Evolutionary conservation across 2,113 vertebrate genomes (phyloP).

Genomic region (Upupa epops): DNA sequence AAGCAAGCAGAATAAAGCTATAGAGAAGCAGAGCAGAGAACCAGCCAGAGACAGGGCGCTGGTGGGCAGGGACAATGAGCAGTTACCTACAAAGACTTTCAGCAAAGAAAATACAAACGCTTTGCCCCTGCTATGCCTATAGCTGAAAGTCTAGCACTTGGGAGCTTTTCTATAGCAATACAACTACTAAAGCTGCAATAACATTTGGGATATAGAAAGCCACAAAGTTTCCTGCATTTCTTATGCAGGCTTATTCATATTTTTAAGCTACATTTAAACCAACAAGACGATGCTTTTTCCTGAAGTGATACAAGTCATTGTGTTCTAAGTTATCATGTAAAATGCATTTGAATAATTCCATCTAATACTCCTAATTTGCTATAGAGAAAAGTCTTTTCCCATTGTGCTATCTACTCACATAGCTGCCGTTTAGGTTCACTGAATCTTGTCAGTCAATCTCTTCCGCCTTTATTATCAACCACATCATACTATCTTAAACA

Average conservation of each 20-base stretch:
- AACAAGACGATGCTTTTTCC: background rate
- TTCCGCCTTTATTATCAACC: background rate
- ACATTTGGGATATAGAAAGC: background rate
- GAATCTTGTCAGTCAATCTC: background rate
- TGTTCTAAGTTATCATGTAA: background rate
- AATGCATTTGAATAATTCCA: background rate
- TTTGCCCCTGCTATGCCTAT: background rate
- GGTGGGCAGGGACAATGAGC: background rate
- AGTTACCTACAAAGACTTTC: background rate
- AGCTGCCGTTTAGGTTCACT: background rate
- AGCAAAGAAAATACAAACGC: background rate
- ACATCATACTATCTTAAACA: background rate
- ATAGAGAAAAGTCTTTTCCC: background rate
- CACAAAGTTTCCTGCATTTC: background rate
- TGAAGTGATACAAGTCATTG: background rate
- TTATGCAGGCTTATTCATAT: background rate
- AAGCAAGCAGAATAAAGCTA: background rate
- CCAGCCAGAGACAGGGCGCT: background rate
- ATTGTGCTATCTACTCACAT: background rate
- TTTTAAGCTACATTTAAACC: background rate
- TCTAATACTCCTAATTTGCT: background rate
- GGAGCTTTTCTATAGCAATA: background rate
- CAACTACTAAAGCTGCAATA: background rate
- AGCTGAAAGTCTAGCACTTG: background rate
- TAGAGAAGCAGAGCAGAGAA: background rate